A percentile compares a stretch with the other conserved stretches of the same genome.
Conservation (phyloP, 2,888 invertebrate genomes). For the Cabera pusaria region DNA sequence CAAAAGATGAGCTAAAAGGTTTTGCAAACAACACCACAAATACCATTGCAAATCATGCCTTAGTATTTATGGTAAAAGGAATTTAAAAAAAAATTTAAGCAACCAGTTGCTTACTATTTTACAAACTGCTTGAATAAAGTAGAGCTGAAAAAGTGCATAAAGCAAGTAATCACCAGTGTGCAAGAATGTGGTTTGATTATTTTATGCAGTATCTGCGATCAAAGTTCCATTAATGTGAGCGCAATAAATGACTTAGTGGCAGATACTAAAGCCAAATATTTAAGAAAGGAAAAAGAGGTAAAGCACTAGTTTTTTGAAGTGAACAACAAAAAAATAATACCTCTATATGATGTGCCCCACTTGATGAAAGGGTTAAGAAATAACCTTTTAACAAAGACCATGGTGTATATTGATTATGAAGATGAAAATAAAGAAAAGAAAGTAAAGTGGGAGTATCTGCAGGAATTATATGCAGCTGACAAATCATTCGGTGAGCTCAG, state of each 20-base stretch:
- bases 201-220: neutral
- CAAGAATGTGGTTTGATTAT: conserved; percentile 1
- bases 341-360: no score
- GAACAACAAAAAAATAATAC: no score
- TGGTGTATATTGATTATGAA: no score
- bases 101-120: conserved; percentile 30
- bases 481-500: no score
- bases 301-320: no score
- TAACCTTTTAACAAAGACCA: no score
- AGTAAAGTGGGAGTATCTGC: no score
- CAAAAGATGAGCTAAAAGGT: conserved; percentile 21
- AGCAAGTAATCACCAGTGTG: conserved; percentile 3
- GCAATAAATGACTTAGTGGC: neutral
- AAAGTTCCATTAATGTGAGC: neutral
- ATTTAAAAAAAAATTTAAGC: conserved; percentile 28
- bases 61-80: conserved; percentile 26
- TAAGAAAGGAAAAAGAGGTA: neutral
- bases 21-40: conserved; percentile 9
- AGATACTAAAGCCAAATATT: neutral
- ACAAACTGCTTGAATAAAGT: conserved; percentile 5
- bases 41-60: conserved; percentile 23
- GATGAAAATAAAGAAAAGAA: no score
- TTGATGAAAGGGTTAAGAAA: no score
- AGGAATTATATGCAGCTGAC: no score
- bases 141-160: neutral